These are phyloP conservation scores for Hydractinia echinata DNA, from an alignment of 30 jellyfish, hydroid and myxozoan species.

Conservation along the genomic window DNA sequence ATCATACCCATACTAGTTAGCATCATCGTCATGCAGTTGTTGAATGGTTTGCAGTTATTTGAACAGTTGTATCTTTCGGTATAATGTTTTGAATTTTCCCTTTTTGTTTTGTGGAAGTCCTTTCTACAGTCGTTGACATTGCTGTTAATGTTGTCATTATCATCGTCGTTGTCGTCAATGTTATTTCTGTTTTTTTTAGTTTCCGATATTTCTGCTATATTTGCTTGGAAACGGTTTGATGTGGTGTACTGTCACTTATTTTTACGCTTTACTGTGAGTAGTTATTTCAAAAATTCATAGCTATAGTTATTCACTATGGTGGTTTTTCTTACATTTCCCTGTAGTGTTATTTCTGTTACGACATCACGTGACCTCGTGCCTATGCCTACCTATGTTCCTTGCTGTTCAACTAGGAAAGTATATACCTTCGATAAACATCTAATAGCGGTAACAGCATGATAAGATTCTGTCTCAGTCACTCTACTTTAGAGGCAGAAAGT, in stretches of 20 bases:
- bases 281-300: background rate
- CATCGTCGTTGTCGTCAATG: background rate
- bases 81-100: background rate
- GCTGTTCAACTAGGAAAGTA: background rate
- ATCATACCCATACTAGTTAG: background rate
- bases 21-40: background rate
- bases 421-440: no score
- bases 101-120: background rate
- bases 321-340: no score
- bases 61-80: constrained; percentile 4
- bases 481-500: no score
- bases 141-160: no score
- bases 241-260: background rate
- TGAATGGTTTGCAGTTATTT: constrained; percentile 1
- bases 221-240: constrained; percentile 3
- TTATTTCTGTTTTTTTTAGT: background rate
- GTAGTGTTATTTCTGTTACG: no score
- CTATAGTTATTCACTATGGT: no score
- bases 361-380: background rate
- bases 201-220: background rate
- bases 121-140: no score
- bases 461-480: no score
- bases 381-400: background rate
- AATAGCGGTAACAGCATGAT: no score
- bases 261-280: background rate